A percentile compares a stretch with the other conserved stretches of the same genome.
Conservation (phyloP, 1,140 invertebrate species). For the Bathynomus jamesi region DNA sequence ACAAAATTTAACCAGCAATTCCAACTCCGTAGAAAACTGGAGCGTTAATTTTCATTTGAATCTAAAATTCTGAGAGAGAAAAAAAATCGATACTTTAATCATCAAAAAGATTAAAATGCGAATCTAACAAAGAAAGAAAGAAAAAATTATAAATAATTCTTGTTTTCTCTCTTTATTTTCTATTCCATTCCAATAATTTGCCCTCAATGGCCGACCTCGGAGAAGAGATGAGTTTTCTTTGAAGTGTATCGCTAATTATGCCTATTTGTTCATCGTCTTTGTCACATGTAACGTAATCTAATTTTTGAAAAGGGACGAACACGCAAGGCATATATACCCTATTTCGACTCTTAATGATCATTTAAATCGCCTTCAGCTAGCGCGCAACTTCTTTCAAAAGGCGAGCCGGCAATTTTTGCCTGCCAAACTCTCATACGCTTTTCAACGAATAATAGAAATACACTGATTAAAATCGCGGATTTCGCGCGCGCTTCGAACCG, state of each 20-base stretch:
- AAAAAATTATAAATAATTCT: neutral
- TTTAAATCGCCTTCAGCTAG: neutral
- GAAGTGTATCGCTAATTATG: neutral
- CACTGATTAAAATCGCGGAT: too few species aligned
- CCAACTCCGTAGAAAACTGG: neutral
- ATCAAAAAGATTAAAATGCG: neutral
- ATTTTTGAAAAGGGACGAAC: neutral
- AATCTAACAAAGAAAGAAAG: neutral
- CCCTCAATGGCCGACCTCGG: neutral
- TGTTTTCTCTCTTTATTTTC: neutral
- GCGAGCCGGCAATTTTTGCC: too few species aligned
- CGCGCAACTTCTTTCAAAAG: too few species aligned
- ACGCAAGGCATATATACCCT: neutral
- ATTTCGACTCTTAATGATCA: neutral
- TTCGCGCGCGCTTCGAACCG: too few species aligned
- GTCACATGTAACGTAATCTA: neutral
- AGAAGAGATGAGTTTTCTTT: neutral
- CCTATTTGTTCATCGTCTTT: neutral
- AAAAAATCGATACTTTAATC: neutral
- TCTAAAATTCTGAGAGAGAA: neutral
- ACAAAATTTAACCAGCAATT: neutral
- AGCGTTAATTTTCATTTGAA: neutral
- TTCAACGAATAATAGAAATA: too few species aligned
- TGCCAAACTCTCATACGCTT: too few species aligned
- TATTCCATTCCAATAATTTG: neutral